Evolutionary conservation across 2,888 invertebrate species (phyloP).

Genomic region (Liodrosophila aerea): DNA sequence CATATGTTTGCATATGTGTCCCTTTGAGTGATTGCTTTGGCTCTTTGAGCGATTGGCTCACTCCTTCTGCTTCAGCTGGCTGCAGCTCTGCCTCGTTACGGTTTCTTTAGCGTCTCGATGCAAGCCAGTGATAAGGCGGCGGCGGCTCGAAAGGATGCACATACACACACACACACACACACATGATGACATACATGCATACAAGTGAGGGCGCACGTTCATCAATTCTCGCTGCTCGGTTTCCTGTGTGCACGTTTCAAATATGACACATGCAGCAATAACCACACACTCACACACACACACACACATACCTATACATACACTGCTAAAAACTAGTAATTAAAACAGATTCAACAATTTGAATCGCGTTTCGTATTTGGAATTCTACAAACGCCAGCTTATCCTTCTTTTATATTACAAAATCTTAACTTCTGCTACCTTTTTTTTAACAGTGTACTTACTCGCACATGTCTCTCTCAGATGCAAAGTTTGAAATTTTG

Average conservation of each 20-base stretch:
- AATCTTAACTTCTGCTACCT: no score
- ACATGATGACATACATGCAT: neutral
- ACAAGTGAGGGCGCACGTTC: conserved; percentile 44
- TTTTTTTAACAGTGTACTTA: no score
- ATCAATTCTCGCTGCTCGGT: conserved; percentile 47
- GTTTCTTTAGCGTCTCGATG: conserved; percentile 35
- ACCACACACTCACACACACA: conserved; percentile 7
- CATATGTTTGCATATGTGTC: conserved; percentile 52
- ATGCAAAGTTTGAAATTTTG: conserved; percentile 54
- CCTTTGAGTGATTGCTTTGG: conserved; percentile 61
- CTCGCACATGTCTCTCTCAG: no score
- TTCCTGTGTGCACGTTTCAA: conserved; percentile 50
- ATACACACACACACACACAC: neutral
- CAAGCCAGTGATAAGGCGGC: conserved; percentile 52
- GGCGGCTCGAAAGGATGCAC: conserved; percentile 49
- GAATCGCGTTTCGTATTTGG: no score
- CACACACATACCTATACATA: no score
- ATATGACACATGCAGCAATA: conserved; percentile 44
- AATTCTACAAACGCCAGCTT: no score
- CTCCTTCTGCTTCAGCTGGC: conserved; percentile 17
- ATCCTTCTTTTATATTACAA: no score
- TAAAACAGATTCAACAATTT: no score
- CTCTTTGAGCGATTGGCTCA: conserved; percentile 54
- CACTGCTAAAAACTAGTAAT: no score
- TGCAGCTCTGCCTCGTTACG: conserved; percentile 10